phyloP scores from a whole-genome alignment of 2,797 vertebrate genomes.

The Gorsachius magnificus region DNA sequence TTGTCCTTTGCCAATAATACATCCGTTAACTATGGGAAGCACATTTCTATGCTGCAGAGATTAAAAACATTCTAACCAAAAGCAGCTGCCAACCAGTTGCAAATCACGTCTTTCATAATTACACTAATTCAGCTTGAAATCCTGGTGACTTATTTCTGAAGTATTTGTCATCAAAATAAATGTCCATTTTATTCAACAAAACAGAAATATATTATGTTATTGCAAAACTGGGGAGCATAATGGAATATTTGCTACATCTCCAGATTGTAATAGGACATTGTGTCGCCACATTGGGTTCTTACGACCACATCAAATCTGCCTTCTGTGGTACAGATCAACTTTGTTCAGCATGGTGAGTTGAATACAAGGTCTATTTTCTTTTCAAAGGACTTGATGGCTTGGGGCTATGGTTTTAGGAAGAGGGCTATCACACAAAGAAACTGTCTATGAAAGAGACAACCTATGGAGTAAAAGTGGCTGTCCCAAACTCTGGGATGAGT shows the following conservation, averaged over 20 bases:
- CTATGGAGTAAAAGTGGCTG: not conserved
- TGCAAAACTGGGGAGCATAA: not conserved
- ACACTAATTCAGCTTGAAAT: slow-evolving; percentile 15
- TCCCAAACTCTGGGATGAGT: not conserved
- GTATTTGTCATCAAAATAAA: not conserved
- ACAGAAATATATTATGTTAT: not conserved
- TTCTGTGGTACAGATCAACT: not conserved
- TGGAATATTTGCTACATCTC: not conserved
- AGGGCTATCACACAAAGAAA: not conserved
- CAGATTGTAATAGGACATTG: not conserved
- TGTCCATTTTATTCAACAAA: not conserved
- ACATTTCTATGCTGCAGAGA: slow-evolving; percentile 24
- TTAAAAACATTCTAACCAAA: slow-evolving; percentile 46
- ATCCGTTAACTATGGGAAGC: slow-evolving; percentile 16
- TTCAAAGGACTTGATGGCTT: not conserved
- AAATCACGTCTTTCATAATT: slow-evolving; percentile 8
- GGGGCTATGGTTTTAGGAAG: not conserved
- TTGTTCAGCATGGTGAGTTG: not conserved
- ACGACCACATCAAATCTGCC: not conserved
- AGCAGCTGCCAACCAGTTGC: slow-evolving; percentile 1
- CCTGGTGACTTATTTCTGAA: not conserved
- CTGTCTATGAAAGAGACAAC: not conserved
- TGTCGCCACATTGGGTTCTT: not conserved
- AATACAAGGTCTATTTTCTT: not conserved
- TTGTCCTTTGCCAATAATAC: slow-evolving; percentile 23